Evolutionary conservation across 1,140 invertebrate genomes (phyloP).

Genomic region (Apis cerana): DNA sequence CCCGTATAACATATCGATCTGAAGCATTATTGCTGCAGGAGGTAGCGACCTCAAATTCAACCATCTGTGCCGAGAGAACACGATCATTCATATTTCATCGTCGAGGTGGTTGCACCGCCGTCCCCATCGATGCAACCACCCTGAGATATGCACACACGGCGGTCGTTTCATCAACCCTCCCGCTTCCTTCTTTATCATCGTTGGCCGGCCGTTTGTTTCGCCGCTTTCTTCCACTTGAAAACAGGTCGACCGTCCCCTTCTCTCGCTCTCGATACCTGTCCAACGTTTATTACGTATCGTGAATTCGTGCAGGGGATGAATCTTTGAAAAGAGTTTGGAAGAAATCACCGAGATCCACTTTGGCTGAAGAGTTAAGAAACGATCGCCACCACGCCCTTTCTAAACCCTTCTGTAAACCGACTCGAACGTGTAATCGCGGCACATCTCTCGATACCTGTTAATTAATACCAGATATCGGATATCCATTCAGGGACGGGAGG

Average conservation of each 20-base stretch:
- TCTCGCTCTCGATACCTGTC: background rate
- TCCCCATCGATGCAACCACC: conserved; percentile 31
- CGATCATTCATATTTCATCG: conserved; percentile 67
- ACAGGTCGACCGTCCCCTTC: conserved; percentile 5
- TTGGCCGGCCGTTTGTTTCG: conserved; percentile 3
- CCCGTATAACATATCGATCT: conserved; percentile 62
- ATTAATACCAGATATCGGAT: conserved; percentile 16
- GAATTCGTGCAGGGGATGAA: background rate
- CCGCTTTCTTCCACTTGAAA: background rate
- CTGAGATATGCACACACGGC: background rate
- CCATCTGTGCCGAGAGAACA: conserved; percentile 67
- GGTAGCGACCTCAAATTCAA: conserved; percentile 69
- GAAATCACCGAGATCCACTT: too few relatives aligned
- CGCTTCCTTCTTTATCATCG: background rate
- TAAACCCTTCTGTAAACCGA: too few relatives aligned
- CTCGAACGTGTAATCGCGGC: too few relatives aligned
- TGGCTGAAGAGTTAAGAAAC: too few relatives aligned
- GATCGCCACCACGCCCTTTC: too few relatives aligned
- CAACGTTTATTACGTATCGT: too few relatives aligned
- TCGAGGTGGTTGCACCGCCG: conserved; percentile 62
- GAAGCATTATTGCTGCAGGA: conserved; percentile 66
- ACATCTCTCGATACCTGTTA: conserved; percentile 31
- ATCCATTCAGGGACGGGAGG: background rate
- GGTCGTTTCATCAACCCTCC: background rate
- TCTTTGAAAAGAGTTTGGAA: background rate